Evolutionary conservation across 1,140 invertebrate genomes (phyloP).

Genomic region (Cydia amplana): DNA sequence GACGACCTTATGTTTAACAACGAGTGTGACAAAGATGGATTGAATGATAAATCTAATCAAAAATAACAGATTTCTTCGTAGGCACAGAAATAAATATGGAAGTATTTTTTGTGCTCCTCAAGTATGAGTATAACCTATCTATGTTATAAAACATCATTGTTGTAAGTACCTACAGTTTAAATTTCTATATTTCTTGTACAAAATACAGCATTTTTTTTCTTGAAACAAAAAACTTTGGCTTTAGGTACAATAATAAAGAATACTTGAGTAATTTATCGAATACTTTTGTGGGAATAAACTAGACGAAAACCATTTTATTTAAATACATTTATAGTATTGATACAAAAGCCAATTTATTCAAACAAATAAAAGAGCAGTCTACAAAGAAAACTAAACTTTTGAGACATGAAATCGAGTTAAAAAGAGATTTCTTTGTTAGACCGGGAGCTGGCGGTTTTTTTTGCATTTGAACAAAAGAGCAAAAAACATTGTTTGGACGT

Average conservation of each 20-base stretch:
- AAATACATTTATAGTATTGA: neutral
- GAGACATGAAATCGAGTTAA: neutral
- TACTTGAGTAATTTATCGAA: neutral
- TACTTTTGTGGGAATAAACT: neutral
- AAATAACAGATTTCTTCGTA: too few species aligned
- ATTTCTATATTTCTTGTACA: too few species aligned
- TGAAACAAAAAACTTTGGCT: neutral
- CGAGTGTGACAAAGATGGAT: too few species aligned
- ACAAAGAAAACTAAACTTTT: constrained; percentile 10
- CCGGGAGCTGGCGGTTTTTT: neutral
- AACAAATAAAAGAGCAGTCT: neutral
- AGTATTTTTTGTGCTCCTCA: too few species aligned
- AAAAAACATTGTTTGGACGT: neutral
- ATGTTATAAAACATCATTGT: too few species aligned
- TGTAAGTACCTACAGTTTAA: too few species aligned
- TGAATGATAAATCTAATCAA: too few species aligned
- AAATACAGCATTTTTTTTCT: too few species aligned
- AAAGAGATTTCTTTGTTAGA: constrained; percentile 9
- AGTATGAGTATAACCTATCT: too few species aligned
- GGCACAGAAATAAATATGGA: too few species aligned
- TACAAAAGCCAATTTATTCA: constrained; percentile 2
- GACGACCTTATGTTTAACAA: too few species aligned
- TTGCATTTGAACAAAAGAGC: neutral
- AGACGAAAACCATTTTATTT: neutral
- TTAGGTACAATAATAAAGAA: neutral